Conservation (phyloP, 2,888 invertebrate genomes). For the Tachina lurida region DNA sequence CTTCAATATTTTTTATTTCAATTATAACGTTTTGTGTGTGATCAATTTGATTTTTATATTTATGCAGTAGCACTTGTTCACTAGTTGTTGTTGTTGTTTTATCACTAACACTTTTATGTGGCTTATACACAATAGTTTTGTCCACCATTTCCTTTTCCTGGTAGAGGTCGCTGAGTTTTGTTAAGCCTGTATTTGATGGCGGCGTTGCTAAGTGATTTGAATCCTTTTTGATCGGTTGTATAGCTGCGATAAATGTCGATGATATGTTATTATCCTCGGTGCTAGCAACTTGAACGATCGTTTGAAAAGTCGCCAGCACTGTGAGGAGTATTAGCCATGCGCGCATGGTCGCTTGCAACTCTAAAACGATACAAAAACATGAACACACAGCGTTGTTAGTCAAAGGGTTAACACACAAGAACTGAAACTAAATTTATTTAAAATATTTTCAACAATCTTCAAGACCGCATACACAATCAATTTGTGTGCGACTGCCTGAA, state of each 20-base stretch:
- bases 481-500: slow-evolving; percentile 16
- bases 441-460: slow-evolving; percentile 55
- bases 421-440: slow-evolving; percentile 66
- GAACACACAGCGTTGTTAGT: slow-evolving; percentile 77
- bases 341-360: slow-evolving; percentile 84
- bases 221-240: slow-evolving; percentile 74
- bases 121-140: slow-evolving; percentile 59
- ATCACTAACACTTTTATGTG: slow-evolving; percentile 69
- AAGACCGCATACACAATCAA: slow-evolving; percentile 27
- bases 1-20: slow-evolving; percentile 75
- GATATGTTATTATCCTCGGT: slow-evolving; percentile 81
- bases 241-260: slow-evolving; percentile 79
- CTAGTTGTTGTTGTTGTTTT: slow-evolving; percentile 51
- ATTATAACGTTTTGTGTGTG: slow-evolving; percentile 67
- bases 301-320: slow-evolving; percentile 84
- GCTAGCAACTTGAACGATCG: slow-evolving; percentile 83
- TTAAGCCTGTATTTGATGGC: slow-evolving; percentile 66
- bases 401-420: slow-evolving; percentile 77
- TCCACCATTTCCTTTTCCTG: slow-evolving; percentile 30
- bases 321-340: slow-evolving; percentile 83
- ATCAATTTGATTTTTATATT: slow-evolving; percentile 33
- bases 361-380: slow-evolving; percentile 82
- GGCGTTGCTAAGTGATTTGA: slow-evolving; percentile 47
- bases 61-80: slow-evolving; percentile 33
- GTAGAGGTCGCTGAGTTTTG: slow-evolving; percentile 60